Percentiles rank a stretch among this genome's conserved stretches.
These are phyloP conservation scores for Oriolus oriolus DNA, from an alignment of 2,113 vertebrate genomes.

Conservation along the genomic window DNA sequence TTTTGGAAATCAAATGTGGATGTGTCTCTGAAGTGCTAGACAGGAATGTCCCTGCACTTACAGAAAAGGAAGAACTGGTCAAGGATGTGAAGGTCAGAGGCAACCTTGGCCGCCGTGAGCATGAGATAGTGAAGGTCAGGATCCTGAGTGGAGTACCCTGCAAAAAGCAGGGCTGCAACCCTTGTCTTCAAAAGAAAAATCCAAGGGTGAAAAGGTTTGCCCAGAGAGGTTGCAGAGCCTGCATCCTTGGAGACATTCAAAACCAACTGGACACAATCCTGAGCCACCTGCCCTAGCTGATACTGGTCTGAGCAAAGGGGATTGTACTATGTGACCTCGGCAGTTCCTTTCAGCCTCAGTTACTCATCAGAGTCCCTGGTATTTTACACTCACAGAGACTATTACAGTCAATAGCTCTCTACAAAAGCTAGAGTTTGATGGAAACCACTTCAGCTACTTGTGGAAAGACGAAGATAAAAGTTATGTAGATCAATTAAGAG, in stretches of 20 bases:
- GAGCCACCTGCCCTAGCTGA: not conserved
- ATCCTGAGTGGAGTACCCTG: not conserved
- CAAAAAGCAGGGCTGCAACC: not conserved
- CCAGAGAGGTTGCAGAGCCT: not conserved
- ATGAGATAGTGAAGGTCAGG: not conserved
- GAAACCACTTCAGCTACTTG: conserved; percentile 71
- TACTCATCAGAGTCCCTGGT: not conserved
- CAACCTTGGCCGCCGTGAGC: not conserved
- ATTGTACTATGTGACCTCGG: too few relatives aligned
- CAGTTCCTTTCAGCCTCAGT: not conserved
- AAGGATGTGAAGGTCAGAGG: not conserved
- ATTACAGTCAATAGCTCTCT: conserved; percentile 69
- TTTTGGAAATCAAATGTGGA: not conserved
- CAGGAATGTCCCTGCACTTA: not conserved
- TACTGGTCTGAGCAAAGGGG: not conserved
- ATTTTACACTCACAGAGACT: conserved; percentile 76
- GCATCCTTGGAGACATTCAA: not conserved
- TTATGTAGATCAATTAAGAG: conserved; percentile 64
- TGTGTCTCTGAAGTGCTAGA: not conserved
- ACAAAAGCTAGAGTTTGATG: conserved; percentile 70
- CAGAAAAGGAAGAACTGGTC: not conserved
- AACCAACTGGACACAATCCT: not conserved
- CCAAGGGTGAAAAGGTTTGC: not conserved
- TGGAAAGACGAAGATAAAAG: conserved; percentile 64
- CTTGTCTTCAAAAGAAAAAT: not conserved